Base-by-base conservation (phyloP, 2,113 vertebrate genomes). In the Odobenus rosmarus region DNA sequence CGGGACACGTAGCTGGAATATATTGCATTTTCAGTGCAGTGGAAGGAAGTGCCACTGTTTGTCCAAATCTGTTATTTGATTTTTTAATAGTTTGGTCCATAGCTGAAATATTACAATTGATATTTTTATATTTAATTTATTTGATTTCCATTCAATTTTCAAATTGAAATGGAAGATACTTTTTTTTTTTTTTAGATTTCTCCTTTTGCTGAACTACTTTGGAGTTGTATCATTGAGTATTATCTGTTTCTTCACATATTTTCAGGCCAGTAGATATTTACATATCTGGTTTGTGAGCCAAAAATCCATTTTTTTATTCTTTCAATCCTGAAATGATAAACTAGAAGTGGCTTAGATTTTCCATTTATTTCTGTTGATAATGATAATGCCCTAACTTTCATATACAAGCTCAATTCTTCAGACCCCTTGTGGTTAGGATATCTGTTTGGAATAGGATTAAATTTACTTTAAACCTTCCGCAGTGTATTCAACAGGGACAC, bases 71-170 rank as follows among this genome's bases (percentile, higher is more conserved):
- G 31, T 90, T 90, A 67, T 71, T 88, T 79, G 39, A 55, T 92
- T 39, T 94, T 72, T 89, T 57, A 96, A 7, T 74, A 53, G n/a
- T 94, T 90, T 92, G 61, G 71, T 71, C 83, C 84, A 11, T 80
- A 89, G 64, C n/a, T 39, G 89, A 62, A 94, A 76, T 89, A 61
- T 42, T 83, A 15, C 57, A 51, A 46, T 53, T 90, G 67, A 59
- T 33, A 42, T 49, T 79, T 96, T 67, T 83, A 5, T 64, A 80
- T 84, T 93, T 74, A 57, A 82, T 91, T 82, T 72, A 89, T 85
- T 95, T 93, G 7, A 84, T 92, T 94, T 96, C 49, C 46, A 94
- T 93, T 94, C 79, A 64, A 33, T 88, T 97, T 93, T 64, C 95
- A 76, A 97, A 95, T 42, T 72, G 62, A 95, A 94, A 76, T 89